phyloP scores from a whole-genome alignment of 2,888 invertebrate genomes.

The Ichneumoninae sp. region DNA sequence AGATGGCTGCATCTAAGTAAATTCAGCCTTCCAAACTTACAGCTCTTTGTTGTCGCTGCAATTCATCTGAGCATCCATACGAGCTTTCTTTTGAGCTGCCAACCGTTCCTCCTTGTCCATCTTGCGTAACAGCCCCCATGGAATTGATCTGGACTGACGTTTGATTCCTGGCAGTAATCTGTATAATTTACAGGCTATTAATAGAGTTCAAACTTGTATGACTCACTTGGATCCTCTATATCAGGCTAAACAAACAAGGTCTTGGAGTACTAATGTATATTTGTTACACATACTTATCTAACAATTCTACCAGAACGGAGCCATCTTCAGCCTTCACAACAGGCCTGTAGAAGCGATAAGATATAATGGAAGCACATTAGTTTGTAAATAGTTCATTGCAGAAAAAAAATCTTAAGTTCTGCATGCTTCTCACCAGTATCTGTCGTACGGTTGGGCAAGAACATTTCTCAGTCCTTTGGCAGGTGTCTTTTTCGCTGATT shows the following conservation, averaged over 20 bases:
- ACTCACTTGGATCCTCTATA: not conserved
- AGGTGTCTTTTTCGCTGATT: slow-evolving; percentile 75
- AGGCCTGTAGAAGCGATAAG: slow-evolving; percentile 74
- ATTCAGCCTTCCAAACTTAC: slow-evolving; percentile 19
- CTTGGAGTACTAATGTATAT: not conserved
- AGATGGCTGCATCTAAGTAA: not conserved
- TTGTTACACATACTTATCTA: slow-evolving; percentile 74
- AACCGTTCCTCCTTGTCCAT: slow-evolving; percentile 76
- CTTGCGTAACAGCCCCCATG: slow-evolving; percentile 75
- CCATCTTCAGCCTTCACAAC: slow-evolving; percentile 70
- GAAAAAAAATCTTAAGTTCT: not conserved
- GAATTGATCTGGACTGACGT: slow-evolving; percentile 64
- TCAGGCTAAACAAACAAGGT: not conserved
- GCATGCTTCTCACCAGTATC: slow-evolving; percentile 73
- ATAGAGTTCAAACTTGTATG: not conserved
- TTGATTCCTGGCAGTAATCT: slow-evolving; percentile 75
- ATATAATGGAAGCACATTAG: not conserved
- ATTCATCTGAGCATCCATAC: slow-evolving; percentile 26
- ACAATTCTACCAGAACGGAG: slow-evolving; percentile 68
- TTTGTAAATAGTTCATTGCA: not conserved
- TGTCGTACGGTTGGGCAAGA: slow-evolving; percentile 76
- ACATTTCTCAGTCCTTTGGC: slow-evolving; percentile 78
- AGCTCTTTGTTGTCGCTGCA: not conserved
- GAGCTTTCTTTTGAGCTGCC: slow-evolving; percentile 67
- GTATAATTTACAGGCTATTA: slow-evolving; percentile 23